Conservation (phyloP, 1,140 invertebrate species). For the Lanistes nyassanus region DNA sequence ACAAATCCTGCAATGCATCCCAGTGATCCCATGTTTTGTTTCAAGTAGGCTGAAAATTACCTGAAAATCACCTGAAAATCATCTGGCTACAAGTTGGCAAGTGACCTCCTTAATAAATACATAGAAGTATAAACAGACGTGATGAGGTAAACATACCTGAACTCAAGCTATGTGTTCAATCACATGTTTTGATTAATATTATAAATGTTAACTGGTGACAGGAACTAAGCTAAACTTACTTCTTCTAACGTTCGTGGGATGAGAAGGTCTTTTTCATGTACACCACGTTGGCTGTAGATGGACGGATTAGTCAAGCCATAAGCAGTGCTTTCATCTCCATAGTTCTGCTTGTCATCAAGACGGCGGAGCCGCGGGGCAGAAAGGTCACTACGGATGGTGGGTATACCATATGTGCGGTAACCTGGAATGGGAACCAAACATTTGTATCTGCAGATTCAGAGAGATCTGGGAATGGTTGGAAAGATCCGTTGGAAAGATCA, state of each 20-base stretch:
- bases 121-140: background rate
- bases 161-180: no score
- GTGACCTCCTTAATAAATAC: no score
- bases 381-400: slow-evolving; percentile 63
- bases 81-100: no score
- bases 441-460: background rate
- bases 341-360: slow-evolving; percentile 60
- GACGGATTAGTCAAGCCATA: slow-evolving; percentile 62
- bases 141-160: background rate
- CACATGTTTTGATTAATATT: no score
- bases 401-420: slow-evolving; percentile 64
- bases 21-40: no score
- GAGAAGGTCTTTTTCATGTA: slow-evolving; percentile 64
- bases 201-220: no score
- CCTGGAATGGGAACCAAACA: slow-evolving; percentile 39
- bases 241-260: slow-evolving; percentile 58
- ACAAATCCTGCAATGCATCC: no score
- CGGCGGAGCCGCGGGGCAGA: slow-evolving; percentile 57
- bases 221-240: slow-evolving; percentile 36
- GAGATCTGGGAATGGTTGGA: background rate
- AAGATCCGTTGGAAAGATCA: background rate
- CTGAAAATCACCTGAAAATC: no score
- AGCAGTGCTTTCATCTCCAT: slow-evolving; percentile 63
- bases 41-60: no score
- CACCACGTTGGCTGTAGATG: slow-evolving; percentile 58